Base-by-base conservation (phyloP, 2,888 invertebrate genomes). In the Ennomos fuscantarius region DNA sequence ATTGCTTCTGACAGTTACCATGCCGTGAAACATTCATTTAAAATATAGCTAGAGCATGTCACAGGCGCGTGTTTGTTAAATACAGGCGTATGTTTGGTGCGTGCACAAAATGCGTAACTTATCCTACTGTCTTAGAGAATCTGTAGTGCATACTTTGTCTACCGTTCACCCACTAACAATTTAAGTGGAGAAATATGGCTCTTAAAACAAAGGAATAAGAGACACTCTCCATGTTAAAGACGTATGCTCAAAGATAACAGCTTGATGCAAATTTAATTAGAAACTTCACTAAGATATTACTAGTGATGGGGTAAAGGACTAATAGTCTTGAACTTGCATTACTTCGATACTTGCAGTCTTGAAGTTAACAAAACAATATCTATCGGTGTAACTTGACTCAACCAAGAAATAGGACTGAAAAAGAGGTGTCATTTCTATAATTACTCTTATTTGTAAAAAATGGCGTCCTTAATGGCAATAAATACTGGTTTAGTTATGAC, bases 191-290 rank as follows among this genome's bases (percentile, higher is more conserved):
- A 47, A 61, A 40, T 51, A 58, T 55, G 33, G 37, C n/a, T 49
- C 52, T 40, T 70, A 63, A 51, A 46, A 15, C 55, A 50, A 61
- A 9, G 37, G 37, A 55, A 68, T 64, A 70, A 63, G 63, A 59
- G 32, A 33, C 45, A 50, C 59, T 9, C 24, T 46, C 55, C 42
- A 60, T 63, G 62, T 55, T 51, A 45, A 45, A 53, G 66, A 62
- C 68, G 60, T 70, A 66, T 66, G 68, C 42, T 37, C 9, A 15
- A 24, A 69, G 65, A 75, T 73, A 72, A 73, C 67, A 66, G 65
- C 56, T 40, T 71, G 73, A 74, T 75, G 72, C 68, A 72, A 76
- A 76, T 76, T 74, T 76, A 76, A 76, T 76, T 76, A 76, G 68
- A 72, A 75, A 70, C 70, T 73, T 66, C 65, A 70, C 63, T 62